A percentile compares a stretch with the other conserved stretches of the same genome.
Evolutionary conservation across 2,113 vertebrate species (phyloP).

Genomic region (Prolemur simus): DNA sequence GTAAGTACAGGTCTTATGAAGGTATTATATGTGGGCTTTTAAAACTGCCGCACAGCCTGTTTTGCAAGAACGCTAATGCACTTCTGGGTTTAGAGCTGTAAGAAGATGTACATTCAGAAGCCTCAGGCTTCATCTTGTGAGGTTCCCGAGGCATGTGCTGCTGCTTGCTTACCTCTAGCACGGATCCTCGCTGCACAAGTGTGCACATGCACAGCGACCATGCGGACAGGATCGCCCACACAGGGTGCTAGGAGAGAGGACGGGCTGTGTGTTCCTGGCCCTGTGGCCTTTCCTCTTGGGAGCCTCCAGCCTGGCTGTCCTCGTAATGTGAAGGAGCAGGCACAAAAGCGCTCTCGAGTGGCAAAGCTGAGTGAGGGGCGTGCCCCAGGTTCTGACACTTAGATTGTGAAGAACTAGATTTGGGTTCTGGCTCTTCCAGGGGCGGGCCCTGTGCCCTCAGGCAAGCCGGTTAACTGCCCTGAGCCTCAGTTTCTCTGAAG

Average conservation of each 20-base stretch:
- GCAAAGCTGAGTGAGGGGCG: neutral
- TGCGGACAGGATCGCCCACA: neutral
- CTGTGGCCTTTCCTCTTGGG: neutral
- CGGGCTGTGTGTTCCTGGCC: neutral
- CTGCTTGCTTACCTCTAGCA: constrained; percentile 67
- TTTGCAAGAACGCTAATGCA: constrained; percentile 78
- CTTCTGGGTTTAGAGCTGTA: constrained; percentile 77
- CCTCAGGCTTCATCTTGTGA: constrained; percentile 78
- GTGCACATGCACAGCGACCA: neutral
- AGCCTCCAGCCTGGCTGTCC: too few relatives aligned
- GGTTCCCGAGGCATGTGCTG: constrained; percentile 73
- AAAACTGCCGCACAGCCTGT: constrained; percentile 69
- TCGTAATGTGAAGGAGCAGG: accelerated
- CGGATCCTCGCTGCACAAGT: constrained; percentile 72
- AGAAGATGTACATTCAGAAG: constrained; percentile 57
- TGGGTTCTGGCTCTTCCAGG: neutral
- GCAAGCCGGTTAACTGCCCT: too few relatives aligned
- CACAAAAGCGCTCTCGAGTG: neutral
- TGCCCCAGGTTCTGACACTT: neutral
- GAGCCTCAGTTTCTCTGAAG: neutral
- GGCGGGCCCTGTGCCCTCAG: neutral
- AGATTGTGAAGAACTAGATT: neutral
- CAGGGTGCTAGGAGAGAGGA: neutral
- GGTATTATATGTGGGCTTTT: constrained; percentile 74
- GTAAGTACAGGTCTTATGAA: constrained; percentile 73